A percentile compares a stretch with the other conserved stretches of the same genome.
Evolutionary conservation across 2,797 vertebrate species (phyloP).

Genomic region (Amniataba percoides): DNA sequence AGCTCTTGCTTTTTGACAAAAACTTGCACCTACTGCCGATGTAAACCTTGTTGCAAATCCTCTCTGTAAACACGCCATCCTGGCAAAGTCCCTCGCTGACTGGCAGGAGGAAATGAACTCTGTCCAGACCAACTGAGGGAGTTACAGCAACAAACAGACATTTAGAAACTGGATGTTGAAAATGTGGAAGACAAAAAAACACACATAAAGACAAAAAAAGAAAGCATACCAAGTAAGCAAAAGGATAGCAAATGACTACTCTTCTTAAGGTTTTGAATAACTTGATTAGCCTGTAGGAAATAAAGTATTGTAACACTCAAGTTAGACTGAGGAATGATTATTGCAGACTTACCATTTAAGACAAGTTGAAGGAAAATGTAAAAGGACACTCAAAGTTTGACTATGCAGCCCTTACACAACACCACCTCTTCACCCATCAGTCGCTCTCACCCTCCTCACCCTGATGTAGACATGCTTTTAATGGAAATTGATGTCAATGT

Average conservation of each 20-base stretch:
- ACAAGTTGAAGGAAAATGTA: neutral
- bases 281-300: neutral
- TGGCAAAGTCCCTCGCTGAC: neutral
- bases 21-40: too few relatives aligned
- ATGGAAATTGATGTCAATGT: slow-evolving; percentile 76
- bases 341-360: neutral
- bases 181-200: too few relatives aligned
- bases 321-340: neutral
- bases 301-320: neutral
- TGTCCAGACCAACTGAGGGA: neutral
- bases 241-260: neutral
- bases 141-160: neutral
- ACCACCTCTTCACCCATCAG: neutral
- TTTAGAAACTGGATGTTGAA: too few relatives aligned
- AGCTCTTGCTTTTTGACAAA: neutral
- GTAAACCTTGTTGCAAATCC: neutral
- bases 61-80: neutral
- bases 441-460: neutral
- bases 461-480: slow-evolving; percentile 31
- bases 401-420: slow-evolving; percentile 1
- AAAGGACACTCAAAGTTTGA: neutral
- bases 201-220: too few relatives aligned
- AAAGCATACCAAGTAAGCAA: neutral
- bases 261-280: neutral
- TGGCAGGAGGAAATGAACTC: neutral